Evolutionary conservation across 2,888 invertebrate species (phyloP).

Genomic region (Orchesella flavescens): DNA sequence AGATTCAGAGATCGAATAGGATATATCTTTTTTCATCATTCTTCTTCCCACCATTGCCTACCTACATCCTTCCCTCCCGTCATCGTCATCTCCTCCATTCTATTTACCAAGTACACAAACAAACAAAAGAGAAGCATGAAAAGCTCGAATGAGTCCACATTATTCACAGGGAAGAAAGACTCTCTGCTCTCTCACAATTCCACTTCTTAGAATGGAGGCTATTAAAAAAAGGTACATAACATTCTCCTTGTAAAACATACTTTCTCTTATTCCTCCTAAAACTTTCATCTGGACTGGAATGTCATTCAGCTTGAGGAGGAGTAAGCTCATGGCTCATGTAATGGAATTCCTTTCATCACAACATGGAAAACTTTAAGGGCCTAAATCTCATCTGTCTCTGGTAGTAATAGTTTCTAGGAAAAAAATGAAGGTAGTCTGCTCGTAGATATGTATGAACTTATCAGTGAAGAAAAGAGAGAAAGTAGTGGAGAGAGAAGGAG

Average conservation of each 20-base stretch:
- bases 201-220: background rate
- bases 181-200: background rate
- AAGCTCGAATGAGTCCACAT: background rate
- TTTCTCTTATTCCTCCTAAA: background rate
- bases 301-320: constrained; percentile 7
- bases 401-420: too few relatives aligned
- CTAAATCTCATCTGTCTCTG: constrained; percentile 25
- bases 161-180: background rate
- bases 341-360: constrained; percentile 31
- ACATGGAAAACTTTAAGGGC: constrained; percentile 5
- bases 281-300: constrained; percentile 12
- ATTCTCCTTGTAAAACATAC: background rate
- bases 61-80: background rate
- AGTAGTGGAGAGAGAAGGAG: too few relatives aligned
- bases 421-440: constrained; percentile 20
- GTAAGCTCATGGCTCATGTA: background rate
- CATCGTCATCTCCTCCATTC: background rate
- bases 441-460: too few relatives aligned
- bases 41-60: background rate
- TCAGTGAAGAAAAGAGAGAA: too few relatives aligned
- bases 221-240: background rate
- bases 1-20: constrained; percentile 9
- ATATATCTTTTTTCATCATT: background rate
- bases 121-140: constrained; percentile 15
- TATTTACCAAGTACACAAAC: constrained; percentile 29